Evolutionary conservation across 2,113 vertebrate species (phyloP).

Genomic region (Zosterops lateralis): DNA sequence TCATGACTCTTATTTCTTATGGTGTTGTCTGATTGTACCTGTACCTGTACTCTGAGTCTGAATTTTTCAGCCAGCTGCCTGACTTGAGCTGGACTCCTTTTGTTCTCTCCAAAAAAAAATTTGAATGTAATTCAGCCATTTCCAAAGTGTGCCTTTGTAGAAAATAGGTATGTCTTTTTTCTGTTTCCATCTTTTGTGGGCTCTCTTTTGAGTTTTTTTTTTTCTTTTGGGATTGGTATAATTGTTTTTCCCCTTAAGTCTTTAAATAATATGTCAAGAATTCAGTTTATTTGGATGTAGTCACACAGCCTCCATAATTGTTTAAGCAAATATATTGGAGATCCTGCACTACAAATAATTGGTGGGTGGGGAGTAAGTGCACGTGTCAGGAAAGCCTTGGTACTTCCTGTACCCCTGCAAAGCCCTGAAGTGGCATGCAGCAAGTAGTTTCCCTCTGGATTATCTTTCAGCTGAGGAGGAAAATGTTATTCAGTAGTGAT

Average conservation of each 20-base stretch:
- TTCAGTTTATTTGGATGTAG: background rate
- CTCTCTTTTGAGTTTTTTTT: background rate
- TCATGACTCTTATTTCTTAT: background rate
- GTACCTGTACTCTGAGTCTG: background rate
- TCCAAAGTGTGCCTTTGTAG: background rate
- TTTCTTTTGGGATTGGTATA: rapidly evolving
- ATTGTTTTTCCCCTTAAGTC: background rate
- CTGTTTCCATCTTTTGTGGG: background rate
- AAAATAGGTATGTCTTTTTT: background rate
- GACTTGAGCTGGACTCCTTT: background rate
- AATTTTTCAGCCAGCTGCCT: background rate
- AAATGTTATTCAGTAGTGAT: background rate
- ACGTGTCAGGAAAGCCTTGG: background rate
- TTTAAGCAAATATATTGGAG: background rate
- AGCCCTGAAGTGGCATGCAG: background rate
- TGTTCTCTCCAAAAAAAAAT: background rate
- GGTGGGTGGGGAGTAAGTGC: background rate
- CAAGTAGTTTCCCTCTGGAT: background rate
- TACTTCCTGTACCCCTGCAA: background rate
- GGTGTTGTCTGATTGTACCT: background rate
- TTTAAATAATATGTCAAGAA: background rate
- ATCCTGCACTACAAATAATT: background rate
- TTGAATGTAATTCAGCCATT: background rate
- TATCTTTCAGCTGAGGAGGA: background rate
- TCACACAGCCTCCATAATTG: background rate